Percentiles rank a stretch among this genome's conserved stretches.
Conservation (phyloP, 2,797 vertebrate species). For the Saguinus oedipus region DNA sequence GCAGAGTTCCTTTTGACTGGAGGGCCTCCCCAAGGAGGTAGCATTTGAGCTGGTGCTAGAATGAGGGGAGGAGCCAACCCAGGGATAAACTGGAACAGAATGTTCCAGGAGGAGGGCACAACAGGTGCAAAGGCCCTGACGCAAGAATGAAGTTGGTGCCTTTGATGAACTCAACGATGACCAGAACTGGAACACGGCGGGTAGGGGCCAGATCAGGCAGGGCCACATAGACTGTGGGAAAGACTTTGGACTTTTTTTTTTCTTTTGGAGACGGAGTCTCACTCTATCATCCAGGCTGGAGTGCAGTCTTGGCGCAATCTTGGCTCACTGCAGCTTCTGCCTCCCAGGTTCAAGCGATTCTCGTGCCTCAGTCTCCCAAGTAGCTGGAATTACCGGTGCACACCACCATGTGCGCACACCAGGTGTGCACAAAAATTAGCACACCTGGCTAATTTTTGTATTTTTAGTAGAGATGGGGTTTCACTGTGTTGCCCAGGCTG, state of each 20-base stretch:
- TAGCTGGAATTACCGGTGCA: background rate
- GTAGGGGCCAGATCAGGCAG: background rate
- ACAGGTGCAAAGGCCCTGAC: background rate
- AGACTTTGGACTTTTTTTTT: background rate
- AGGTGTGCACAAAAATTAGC: no score
- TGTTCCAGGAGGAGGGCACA: background rate
- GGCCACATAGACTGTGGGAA: background rate
- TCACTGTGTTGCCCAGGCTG: background rate
- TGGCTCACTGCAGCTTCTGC: background rate
- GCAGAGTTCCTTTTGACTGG: background rate
- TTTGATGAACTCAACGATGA: background rate
- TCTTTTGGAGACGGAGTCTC: background rate
- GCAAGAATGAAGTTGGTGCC: background rate
- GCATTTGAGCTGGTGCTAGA: background rate
- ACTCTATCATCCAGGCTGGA: background rate
- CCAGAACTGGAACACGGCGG: background rate
- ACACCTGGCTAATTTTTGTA: background rate
- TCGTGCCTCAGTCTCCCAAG: background rate
- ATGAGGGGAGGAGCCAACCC: background rate
- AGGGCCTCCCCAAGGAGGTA: background rate
- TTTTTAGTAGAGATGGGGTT: background rate
- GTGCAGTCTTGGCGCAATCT: background rate
- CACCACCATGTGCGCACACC: background rate
- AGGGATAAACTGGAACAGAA: background rate
- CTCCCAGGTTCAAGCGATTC: background rate